These are phyloP conservation scores for Glandiceps talaboti DNA, from an alignment of 53 echinoderm and acorn worm genomes.

Conservation along the genomic window DNA sequence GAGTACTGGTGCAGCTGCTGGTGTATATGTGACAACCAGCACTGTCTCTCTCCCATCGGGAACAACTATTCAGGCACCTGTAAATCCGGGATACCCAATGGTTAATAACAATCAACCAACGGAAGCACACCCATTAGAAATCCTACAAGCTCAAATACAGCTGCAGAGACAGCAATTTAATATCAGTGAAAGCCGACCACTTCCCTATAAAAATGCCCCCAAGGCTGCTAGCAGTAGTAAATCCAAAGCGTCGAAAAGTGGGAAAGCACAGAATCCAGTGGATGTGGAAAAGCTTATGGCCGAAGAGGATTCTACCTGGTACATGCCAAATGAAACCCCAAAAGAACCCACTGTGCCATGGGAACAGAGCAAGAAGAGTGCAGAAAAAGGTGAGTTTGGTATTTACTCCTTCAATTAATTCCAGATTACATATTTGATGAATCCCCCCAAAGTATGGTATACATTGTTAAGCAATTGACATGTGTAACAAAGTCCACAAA, in stretches of 20 bases:
- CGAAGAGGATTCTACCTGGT: constrained; percentile 53
- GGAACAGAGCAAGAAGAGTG: constrained; percentile 39
- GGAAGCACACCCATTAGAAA: constrained; percentile 84
- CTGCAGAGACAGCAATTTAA: constrained; percentile 95
- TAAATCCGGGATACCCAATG: background rate
- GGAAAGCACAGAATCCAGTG: constrained; percentile 23
- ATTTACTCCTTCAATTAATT: no score
- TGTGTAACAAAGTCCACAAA: no score
- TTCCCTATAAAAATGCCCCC: constrained; percentile 21
- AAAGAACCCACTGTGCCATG: constrained; percentile 45
- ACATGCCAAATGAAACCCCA: constrained; percentile 42
- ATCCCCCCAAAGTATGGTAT: no score
- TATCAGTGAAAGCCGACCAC: constrained; percentile 48
- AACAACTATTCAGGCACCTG: constrained; percentile 13
- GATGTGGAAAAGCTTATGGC: constrained; percentile 46
- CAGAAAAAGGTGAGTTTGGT: constrained; percentile 39
- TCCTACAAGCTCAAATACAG: constrained; percentile 90
- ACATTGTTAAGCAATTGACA: no score
- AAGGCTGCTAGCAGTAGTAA: constrained; percentile 7
- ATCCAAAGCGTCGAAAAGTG: constrained; percentile 14
- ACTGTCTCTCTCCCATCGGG: constrained; percentile 10
- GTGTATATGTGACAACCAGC: constrained; percentile 9
- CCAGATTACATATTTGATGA: no score
- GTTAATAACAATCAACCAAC: background rate
- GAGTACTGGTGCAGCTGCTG: background rate